Evolutionary conservation across 2,113 vertebrate genomes (phyloP).

Genomic region (Amphilophus citrinellus): DNA sequence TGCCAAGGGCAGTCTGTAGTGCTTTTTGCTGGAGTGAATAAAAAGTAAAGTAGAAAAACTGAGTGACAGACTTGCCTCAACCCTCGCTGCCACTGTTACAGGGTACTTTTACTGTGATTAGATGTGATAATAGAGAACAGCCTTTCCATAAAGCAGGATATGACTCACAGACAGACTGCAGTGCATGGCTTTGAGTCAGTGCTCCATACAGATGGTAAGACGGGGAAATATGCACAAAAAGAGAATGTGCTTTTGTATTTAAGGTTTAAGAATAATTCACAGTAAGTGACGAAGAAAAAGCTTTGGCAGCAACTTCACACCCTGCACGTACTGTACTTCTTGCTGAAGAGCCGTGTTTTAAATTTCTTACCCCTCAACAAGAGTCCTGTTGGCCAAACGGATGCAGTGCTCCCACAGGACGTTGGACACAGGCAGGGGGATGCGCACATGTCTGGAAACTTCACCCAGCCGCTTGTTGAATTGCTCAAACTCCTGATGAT

Average conservation of each 20-base stretch:
- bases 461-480: conserved; percentile 91
- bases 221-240: neutral
- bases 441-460: conserved; percentile 92
- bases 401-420: conserved; percentile 99
- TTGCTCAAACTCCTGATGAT: conserved; percentile 93
- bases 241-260: neutral
- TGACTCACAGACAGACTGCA: neutral
- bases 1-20: neutral
- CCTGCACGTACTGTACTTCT: neutral
- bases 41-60: neutral
- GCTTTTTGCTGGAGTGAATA: neutral
- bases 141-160: neutral
- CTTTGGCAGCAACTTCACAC: neutral
- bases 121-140: neutral
- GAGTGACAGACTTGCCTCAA: neutral
- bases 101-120: neutral
- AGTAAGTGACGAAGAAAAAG: neutral
- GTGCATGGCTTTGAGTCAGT: neutral
- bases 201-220: neutral
- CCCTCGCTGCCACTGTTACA: neutral
- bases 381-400: conserved; percentile 95
- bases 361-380: conserved; percentile 93
- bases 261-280: neutral
- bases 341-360: neutral
- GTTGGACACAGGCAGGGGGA: conserved; percentile 95